Conservation (phyloP, 1,140 invertebrate genomes). For the Palaemon carinicauda region DNA sequence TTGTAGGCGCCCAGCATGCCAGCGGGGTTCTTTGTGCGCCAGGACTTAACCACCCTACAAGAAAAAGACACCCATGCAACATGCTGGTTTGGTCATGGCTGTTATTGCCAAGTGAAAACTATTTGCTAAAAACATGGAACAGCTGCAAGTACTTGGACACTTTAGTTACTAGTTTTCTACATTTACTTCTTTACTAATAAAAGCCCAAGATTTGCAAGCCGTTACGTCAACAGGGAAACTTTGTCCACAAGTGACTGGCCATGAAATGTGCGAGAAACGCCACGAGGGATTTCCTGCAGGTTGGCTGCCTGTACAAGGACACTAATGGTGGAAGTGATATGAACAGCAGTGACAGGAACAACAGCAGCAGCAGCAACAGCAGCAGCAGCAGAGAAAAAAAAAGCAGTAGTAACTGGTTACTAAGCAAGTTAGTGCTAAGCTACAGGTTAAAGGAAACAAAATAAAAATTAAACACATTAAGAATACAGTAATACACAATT, state of each 20-base stretch:
- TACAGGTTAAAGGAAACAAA: slow-evolving; percentile 26
- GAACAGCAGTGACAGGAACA: slow-evolving; percentile 36
- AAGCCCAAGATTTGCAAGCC: background rate
- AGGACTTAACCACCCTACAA: slow-evolving; percentile 78
- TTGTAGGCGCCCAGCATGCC: slow-evolving; percentile 81
- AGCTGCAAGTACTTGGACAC: background rate
- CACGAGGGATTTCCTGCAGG: slow-evolving; percentile 30
- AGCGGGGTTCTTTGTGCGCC: slow-evolving; percentile 87
- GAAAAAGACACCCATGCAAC: slow-evolving; percentile 58
- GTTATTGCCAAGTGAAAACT: slow-evolving; percentile 37
- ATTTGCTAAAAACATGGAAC: slow-evolving; percentile 12
- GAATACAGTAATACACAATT: background rate
- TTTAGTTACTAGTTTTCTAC: background rate
- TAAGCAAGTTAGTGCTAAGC: slow-evolving; percentile 42
- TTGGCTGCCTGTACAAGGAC: slow-evolving; percentile 34
- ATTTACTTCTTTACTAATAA: background rate
- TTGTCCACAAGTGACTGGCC: slow-evolving; percentile 2
- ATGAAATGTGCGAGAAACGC: slow-evolving; percentile 37
- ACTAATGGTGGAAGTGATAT: slow-evolving; percentile 11
- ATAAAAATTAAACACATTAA: slow-evolving; percentile 8
- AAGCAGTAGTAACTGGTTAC: background rate
- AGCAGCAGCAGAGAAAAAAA: slow-evolving; percentile 26
- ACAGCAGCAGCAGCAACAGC: slow-evolving; percentile 17
- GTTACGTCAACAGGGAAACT: background rate
- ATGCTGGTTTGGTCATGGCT: slow-evolving; percentile 39